A percentile compares a stretch with the other conserved stretches of the same genome.
phyloP scores from a whole-genome alignment of 2,113 vertebrate species.

The Antechinus stuartii region DNA sequence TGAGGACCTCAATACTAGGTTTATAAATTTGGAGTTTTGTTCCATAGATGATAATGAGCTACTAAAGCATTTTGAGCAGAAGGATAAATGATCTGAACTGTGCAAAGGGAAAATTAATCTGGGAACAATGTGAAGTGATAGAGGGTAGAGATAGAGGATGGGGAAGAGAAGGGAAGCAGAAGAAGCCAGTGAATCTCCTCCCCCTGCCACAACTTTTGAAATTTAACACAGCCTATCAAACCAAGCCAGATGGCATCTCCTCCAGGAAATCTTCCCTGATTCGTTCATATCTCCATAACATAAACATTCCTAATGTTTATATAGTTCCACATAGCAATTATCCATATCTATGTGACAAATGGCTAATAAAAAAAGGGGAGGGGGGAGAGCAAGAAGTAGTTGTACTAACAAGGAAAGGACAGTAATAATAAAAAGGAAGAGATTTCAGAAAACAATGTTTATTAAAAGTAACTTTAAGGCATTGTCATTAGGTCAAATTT shows the following conservation, averaged over 20 bases:
- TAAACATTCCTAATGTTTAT: background rate
- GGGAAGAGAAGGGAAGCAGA: background rate
- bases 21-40: background rate
- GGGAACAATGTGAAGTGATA: background rate
- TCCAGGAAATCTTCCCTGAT: background rate
- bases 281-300: background rate
- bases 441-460: background rate
- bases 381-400: slow-evolving; percentile 1
- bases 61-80: background rate
- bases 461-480: slow-evolving; percentile 16
- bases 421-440: background rate
- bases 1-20: background rate
- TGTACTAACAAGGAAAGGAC: background rate
- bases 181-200: background rate
- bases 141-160: background rate
- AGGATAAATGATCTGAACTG: background rate
- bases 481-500: background rate
- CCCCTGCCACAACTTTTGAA: background rate
- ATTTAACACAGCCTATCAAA: background rate
- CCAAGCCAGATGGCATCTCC: background rate
- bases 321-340: background rate
- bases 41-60: background rate
- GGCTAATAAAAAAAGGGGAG: background rate
- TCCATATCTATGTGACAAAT: background rate
- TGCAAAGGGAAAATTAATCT: background rate